phyloP scores from a whole-genome alignment of 2,888 invertebrate genomes.

The Synergus laeviventris region DNA sequence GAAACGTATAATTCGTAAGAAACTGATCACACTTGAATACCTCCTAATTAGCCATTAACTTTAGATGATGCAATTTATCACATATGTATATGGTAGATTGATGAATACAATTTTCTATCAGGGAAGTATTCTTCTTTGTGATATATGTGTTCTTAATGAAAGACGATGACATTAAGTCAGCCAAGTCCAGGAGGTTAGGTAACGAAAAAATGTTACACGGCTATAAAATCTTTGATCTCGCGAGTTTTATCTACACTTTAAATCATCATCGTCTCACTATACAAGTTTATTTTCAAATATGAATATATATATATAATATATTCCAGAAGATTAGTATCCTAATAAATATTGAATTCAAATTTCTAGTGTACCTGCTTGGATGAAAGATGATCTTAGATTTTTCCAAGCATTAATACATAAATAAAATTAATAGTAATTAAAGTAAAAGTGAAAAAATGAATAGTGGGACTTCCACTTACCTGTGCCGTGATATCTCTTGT shows the following conservation, averaged over 20 bases:
- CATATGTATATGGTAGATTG: background rate
- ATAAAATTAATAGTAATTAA: background rate
- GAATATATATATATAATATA: no score
- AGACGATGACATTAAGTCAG: background rate
- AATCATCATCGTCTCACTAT: background rate
- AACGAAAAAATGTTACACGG: background rate
- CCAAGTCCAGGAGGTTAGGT: background rate
- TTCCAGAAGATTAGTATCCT: background rate
- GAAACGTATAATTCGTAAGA: background rate
- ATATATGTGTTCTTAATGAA: background rate
- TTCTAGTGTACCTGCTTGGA: background rate
- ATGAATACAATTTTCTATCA: constrained; percentile 4
- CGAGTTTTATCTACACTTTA: background rate
- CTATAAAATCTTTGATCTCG: background rate
- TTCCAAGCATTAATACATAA: no score
- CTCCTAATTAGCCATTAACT: background rate
- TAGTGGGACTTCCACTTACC: constrained; percentile 76
- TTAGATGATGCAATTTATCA: constrained; percentile 9
- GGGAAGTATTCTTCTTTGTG: background rate
- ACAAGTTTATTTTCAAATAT: background rate
- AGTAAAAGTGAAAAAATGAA: background rate
- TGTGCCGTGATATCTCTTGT: constrained; percentile 83
- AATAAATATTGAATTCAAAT: background rate
- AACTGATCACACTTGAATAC: background rate
- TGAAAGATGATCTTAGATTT: background rate